Evolutionary conservation across 2,888 invertebrate species (phyloP).

Genomic region (Pegoplata infirma): DNA sequence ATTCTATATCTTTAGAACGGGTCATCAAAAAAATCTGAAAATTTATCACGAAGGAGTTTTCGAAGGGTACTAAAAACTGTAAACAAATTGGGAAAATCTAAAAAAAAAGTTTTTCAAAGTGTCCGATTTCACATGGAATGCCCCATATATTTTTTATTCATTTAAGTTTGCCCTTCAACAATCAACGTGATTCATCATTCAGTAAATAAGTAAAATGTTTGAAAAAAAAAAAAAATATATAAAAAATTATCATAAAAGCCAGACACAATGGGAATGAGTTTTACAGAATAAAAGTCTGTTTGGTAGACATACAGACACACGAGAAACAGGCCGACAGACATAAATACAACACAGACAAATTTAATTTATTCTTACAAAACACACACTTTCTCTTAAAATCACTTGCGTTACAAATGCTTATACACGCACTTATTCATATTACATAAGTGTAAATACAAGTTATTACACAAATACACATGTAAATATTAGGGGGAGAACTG

Average conservation of each 20-base stretch:
- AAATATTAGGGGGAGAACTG: too few species aligned
- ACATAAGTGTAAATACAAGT: background rate
- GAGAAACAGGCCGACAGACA: background rate
- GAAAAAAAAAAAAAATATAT: background rate
- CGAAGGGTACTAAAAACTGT: too few species aligned
- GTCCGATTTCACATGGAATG: too few species aligned
- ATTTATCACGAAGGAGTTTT: too few species aligned
- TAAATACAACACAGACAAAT: conserved; percentile 23
- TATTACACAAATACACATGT: conserved; percentile 10
- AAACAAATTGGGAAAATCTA: too few species aligned
- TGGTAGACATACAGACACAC: conserved; percentile 1
- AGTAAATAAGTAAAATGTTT: background rate
- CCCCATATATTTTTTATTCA: conserved; percentile 38
- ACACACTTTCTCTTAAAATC: conserved; percentile 43
- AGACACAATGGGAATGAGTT: conserved; percentile 52
- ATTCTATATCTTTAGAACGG: too few species aligned
- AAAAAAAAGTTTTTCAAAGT: too few species aligned
- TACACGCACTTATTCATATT: background rate
- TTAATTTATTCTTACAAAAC: conserved; percentile 38
- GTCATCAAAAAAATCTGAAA: too few species aligned
- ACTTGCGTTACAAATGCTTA: conserved; percentile 25
- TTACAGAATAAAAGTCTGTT: conserved; percentile 49
- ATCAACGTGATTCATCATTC: conserved; percentile 1
- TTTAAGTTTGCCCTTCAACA: conserved; percentile 40
- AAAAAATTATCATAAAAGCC: conserved; percentile 56